Conservation (phyloP, 1,140 invertebrate species). For the Cheumatopsyche charites region DNA sequence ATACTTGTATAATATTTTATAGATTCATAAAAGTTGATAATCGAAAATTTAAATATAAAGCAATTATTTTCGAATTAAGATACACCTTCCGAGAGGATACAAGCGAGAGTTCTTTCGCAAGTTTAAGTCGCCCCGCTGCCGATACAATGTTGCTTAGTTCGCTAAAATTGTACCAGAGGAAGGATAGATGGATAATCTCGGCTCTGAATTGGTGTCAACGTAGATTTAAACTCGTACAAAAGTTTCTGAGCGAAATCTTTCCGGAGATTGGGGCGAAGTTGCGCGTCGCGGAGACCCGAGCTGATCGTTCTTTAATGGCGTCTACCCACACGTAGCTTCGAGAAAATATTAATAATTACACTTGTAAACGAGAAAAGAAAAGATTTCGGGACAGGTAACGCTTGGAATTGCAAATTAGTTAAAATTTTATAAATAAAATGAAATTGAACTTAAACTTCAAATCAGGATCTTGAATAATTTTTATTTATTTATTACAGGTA, state of each 20-base stretch:
- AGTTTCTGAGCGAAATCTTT: constrained; percentile 18
- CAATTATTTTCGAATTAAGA: too few relatives aligned
- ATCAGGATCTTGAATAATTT: too few relatives aligned
- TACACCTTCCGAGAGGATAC: too few relatives aligned
- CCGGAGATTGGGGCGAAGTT: constrained; percentile 13
- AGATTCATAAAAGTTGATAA: too few relatives aligned
- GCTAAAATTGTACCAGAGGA: not conserved
- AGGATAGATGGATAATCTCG: constrained; percentile 17
- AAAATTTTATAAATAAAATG: too few relatives aligned
- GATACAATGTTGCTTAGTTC: not conserved
- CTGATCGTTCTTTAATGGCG: constrained; percentile 19
- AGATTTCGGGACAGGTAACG: not conserved
- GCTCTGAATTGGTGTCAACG: constrained; percentile 1
- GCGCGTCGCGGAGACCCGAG: not conserved
- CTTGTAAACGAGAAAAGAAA: not conserved
- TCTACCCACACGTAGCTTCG: not conserved
- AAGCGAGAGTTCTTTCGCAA: not conserved
- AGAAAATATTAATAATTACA: not conserved
- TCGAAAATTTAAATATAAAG: too few relatives aligned
- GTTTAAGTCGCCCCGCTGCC: not conserved
- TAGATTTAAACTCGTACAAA: constrained; percentile 9
- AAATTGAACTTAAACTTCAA: too few relatives aligned
- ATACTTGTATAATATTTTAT: too few relatives aligned
- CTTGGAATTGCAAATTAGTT: constrained; percentile 9
- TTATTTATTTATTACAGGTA: too few relatives aligned